Conservation (phyloP, 2,888 invertebrate species). For the Ophraella communa region DNA sequence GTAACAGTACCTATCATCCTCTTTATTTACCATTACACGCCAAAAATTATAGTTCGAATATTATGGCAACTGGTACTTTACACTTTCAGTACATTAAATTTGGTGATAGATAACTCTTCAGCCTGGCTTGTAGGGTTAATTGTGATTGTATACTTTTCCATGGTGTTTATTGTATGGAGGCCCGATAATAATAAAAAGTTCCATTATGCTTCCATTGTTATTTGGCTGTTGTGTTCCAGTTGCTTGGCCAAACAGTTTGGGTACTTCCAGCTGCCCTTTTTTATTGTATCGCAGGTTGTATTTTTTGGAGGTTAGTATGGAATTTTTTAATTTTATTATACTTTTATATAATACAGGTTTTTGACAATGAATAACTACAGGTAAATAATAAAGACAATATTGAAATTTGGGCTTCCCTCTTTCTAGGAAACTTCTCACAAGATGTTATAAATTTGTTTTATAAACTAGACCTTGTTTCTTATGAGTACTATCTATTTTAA, state of each 20-base stretch:
- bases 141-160: constrained; percentile 72
- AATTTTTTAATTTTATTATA: neutral
- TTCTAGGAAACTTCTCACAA: no score
- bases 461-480: no score
- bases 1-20: constrained; percentile 62
- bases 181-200: constrained; percentile 72
- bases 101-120: constrained; percentile 54
- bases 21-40: constrained; percentile 75
- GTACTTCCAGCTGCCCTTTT: constrained; percentile 76
- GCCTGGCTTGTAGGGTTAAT: constrained; percentile 62
- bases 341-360: neutral
- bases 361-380: no score
- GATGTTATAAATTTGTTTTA: no score
- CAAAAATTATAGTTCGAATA: constrained; percentile 67
- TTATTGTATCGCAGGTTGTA: constrained; percentile 71
- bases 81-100: constrained; percentile 47
- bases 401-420: no score
- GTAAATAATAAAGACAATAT: no score
- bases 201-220: constrained; percentile 70
- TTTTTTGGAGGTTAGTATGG: constrained; percentile 62
- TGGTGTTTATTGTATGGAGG: constrained; percentile 78
- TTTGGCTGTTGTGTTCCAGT: constrained; percentile 80
- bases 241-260: constrained; percentile 79
- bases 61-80: constrained; percentile 61
- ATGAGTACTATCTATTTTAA: no score